phyloP scores from a whole-genome alignment of 2,888 invertebrate species.

The Antheraea yamamai region DNA sequence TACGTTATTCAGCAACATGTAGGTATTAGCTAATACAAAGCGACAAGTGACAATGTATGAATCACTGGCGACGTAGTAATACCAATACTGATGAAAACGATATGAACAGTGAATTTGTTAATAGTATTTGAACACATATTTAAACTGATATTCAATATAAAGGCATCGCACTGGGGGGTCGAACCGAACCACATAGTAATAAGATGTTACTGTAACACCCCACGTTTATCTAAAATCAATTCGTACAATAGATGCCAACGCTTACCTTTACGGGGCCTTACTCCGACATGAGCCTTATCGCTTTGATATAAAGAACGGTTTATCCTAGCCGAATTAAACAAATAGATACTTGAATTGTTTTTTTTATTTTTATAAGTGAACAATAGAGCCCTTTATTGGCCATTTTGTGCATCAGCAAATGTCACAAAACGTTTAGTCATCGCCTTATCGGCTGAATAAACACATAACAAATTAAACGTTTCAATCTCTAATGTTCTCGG shows the following conservation, averaged over 20 bases:
- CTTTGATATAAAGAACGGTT: constrained; percentile 28
- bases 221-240: constrained; percentile 50
- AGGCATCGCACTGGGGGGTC: constrained; percentile 51
- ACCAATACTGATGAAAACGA: neutral
- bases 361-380: constrained; percentile 62
- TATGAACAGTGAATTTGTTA: neutral
- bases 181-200: constrained; percentile 46
- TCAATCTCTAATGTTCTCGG: constrained; percentile 27
- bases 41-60: neutral
- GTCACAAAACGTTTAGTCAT: constrained; percentile 70
- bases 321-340: constrained; percentile 26
- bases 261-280: constrained; percentile 25
- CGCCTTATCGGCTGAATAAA: constrained; percentile 69
- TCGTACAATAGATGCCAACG: constrained; percentile 43
- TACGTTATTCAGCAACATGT: too few species aligned
- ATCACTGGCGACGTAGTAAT: neutral
- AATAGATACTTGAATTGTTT: constrained; percentile 53
- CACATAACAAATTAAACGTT: constrained; percentile 54
- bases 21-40: too few species aligned
- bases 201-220: constrained; percentile 49
- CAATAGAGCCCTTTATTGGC: constrained; percentile 73
- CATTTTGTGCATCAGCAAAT: constrained; percentile 72
- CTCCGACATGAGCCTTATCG: constrained; percentile 35
- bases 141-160: constrained; percentile 18
- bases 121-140: neutral